phyloP scores from a whole-genome alignment of 2,888 invertebrate genomes.

The Cryptocheilus praepositus region DNA sequence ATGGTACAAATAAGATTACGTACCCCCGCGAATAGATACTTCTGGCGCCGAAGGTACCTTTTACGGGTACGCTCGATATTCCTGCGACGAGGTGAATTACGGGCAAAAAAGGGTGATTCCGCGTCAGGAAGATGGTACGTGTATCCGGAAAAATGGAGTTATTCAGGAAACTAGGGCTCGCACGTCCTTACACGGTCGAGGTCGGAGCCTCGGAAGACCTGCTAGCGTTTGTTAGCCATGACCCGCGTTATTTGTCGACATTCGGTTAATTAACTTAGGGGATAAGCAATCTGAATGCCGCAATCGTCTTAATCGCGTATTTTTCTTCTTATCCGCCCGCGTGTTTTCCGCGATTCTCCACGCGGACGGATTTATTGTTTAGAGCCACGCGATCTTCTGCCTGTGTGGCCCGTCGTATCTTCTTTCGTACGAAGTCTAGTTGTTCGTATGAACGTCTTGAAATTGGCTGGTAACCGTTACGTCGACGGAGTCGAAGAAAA shows the following conservation, averaged over 20 bases:
- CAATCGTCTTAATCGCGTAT: conserved; percentile 40
- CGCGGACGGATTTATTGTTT: conserved; percentile 44
- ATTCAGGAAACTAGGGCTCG: no score
- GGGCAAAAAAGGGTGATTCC: neutral
- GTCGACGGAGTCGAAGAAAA: no score
- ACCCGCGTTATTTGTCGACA: conserved; percentile 49
- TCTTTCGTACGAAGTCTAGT: neutral
- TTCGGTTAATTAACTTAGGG: conserved; percentile 51
- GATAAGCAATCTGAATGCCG: neutral
- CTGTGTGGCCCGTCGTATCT: neutral
- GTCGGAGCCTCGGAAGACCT: no score
- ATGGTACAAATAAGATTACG: no score
- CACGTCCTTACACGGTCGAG: no score
- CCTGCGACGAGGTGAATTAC: neutral
- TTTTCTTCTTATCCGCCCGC: conserved; percentile 30
- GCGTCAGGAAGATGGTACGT: no score
- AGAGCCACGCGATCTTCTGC: conserved; percentile 44
- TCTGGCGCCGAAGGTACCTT: neutral
- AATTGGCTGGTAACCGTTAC: neutral
- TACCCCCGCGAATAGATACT: conserved; percentile 12
- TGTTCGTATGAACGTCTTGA: neutral
- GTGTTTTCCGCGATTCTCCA: conserved; percentile 18
- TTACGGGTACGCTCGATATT: neutral
- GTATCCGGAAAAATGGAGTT: no score
- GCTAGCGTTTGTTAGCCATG: conserved; percentile 41